Evolutionary conservation across 2,797 vertebrate genomes (phyloP).

Genomic region (Pangasius djambal): DNA sequence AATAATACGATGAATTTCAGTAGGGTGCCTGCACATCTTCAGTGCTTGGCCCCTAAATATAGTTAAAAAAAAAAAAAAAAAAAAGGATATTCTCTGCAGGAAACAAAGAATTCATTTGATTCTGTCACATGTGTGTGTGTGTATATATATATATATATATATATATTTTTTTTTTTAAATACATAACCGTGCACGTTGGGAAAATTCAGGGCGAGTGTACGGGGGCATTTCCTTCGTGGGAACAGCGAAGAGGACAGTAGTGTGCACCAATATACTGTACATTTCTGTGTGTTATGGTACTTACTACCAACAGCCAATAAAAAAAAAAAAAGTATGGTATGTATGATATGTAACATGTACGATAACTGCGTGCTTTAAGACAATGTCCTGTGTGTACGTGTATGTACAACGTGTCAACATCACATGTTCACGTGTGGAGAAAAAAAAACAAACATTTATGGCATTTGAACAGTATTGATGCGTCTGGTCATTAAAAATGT

Average conservation of each 20-base stretch:
- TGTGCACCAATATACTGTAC: neutral
- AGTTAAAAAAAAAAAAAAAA: neutral
- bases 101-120: neutral
- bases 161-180: neutral
- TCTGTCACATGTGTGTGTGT: neutral
- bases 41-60: neutral
- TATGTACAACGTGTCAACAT: no score
- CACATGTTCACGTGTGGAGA: no score
- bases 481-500: neutral
- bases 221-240: neutral
- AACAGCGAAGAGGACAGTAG: neutral
- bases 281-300: neutral
- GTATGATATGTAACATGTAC: no score
- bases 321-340: neutral
- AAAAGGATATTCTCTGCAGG: neutral
- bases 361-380: no score
- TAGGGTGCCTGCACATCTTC: neutral
- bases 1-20: neutral
- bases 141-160: no score
- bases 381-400: neutral
- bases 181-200: neutral
- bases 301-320: neutral
- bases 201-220: neutral
- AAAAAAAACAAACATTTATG: neutral
- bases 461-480: neutral